Conservation (phyloP, 2,113 vertebrate genomes). For the Rhynchopsitta pachyrhyncha region DNA sequence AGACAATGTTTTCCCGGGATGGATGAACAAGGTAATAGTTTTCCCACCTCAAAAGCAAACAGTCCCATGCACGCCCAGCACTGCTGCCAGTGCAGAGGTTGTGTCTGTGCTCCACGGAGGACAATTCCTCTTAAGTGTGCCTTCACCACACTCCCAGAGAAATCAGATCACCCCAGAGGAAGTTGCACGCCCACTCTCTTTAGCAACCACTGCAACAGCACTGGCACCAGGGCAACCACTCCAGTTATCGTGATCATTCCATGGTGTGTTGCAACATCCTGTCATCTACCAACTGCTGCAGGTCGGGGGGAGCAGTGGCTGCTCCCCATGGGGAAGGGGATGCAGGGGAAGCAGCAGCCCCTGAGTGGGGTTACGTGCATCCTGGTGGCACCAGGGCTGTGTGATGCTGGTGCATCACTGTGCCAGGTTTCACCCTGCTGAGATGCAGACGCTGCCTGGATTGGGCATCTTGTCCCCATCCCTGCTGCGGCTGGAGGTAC, state of each 20-base stretch:
- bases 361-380: fast-evolving
- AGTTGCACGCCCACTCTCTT: slow-evolving; percentile 53
- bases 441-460: background rate
- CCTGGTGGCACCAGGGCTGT: background rate
- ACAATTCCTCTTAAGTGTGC: background rate
- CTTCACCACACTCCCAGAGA: slow-evolving; percentile 36
- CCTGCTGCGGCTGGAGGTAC: background rate
- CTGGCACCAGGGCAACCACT: slow-evolving; percentile 60
- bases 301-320: background rate
- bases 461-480: background rate
- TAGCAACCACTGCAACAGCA: slow-evolving; percentile 63
- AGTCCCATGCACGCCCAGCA: background rate
- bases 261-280: slow-evolving; percentile 14
- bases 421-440: background rate
- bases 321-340: background rate
- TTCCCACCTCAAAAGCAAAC: background rate
- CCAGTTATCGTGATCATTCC: slow-evolving; percentile 49
- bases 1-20: background rate
- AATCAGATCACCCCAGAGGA: slow-evolving; percentile 63
- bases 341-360: background rate
- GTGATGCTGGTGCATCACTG: background rate
- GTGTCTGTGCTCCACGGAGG: background rate
- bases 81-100: background rate
- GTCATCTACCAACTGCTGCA: background rate
- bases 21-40: background rate